Evolutionary conservation across 2,888 invertebrate genomes (phyloP).

Genomic region (Melanotus villosus): DNA sequence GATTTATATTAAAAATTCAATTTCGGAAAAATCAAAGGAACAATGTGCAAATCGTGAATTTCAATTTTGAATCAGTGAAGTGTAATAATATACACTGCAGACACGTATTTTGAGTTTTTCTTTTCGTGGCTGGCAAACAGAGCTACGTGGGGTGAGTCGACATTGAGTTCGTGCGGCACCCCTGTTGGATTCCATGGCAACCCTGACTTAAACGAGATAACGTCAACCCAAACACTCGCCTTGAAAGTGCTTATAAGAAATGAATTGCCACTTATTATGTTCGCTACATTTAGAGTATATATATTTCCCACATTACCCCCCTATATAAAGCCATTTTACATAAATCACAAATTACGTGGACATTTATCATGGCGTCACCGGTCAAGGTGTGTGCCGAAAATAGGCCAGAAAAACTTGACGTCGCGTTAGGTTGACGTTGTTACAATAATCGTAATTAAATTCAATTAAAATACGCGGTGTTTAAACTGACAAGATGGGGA

Average conservation of each 20-base stretch:
- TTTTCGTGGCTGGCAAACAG: slow-evolving; percentile 26
- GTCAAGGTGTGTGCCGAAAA: not conserved
- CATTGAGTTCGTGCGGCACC: slow-evolving; percentile 51
- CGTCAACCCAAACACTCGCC: slow-evolving; percentile 46
- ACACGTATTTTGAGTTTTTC: slow-evolving; percentile 36
- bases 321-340: slow-evolving; percentile 21
- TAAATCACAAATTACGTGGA: slow-evolving; percentile 23
- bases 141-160: slow-evolving; percentile 31
- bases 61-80: slow-evolving; percentile 32
- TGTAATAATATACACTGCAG: slow-evolving; percentile 32
- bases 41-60: slow-evolving; percentile 27
- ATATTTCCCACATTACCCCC: slow-evolving; percentile 25
- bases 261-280: slow-evolving; percentile 47
- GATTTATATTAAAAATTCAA: slow-evolving; percentile 23
- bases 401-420: not conserved
- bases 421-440: not conserved
- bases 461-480: too few relatives aligned
- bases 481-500: too few relatives aligned
- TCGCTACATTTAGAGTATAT: slow-evolving; percentile 40
- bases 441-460: too few relatives aligned
- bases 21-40: slow-evolving; percentile 31
- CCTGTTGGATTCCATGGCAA: slow-evolving; percentile 58
- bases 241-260: slow-evolving; percentile 44
- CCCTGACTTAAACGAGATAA: slow-evolving; percentile 58
- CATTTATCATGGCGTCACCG: not conserved